Evolutionary conservation across 30 jellyfish, hydroid and myxozoan genomes (phyloP).

Genomic region (Hydractinia echinata): DNA sequence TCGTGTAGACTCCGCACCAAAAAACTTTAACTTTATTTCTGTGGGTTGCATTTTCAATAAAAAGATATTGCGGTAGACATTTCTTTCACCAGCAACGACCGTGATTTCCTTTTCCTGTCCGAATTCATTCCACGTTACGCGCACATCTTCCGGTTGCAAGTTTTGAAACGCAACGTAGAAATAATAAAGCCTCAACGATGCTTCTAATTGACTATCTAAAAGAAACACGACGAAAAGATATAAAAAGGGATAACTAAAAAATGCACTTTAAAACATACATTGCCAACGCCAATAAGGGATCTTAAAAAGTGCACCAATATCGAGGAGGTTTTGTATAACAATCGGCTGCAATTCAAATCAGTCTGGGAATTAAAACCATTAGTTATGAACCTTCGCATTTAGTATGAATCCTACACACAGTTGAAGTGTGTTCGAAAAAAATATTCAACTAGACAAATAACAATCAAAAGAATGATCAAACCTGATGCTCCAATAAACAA

Average conservation of each 20-base stretch:
- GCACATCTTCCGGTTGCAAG: constrained; percentile 6
- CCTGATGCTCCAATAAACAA: constrained; percentile 3
- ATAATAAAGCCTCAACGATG: neutral
- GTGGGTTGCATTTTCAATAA: neutral
- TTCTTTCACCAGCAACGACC: neutral
- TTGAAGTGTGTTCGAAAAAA: no score
- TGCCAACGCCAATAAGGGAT: no score
- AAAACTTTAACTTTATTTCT: neutral
- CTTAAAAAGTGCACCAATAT: no score
- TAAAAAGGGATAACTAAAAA: no score
- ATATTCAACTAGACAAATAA: no score
- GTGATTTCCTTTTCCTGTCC: neutral
- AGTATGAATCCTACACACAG: no score
- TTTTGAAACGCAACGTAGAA: neutral
- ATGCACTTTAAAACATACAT: no score
- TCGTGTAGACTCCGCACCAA: neutral
- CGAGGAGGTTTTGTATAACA: no score
- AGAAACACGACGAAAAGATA: neutral
- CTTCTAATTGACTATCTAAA: neutral
- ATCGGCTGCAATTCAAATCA: no score
- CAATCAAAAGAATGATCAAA: neutral
- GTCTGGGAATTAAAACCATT: no score
- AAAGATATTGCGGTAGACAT: neutral
- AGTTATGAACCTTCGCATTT: no score
- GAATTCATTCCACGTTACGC: neutral